phyloP scores from a whole-genome alignment of 2,113 vertebrate species.

The Rhodinocichla rosea region DNA sequence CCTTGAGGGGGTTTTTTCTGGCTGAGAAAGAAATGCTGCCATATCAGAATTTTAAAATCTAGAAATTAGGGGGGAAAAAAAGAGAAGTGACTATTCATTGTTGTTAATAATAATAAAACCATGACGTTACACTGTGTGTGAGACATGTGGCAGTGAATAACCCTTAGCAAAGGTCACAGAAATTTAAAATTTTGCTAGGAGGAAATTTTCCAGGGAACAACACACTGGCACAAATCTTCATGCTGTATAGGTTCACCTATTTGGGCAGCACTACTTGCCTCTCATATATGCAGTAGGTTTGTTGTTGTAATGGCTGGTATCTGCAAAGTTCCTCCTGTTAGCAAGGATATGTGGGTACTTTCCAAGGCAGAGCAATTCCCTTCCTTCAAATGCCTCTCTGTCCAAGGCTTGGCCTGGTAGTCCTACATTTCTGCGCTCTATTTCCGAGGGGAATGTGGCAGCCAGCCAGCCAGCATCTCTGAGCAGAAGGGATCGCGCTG shows the following conservation, averaged over 20 bases:
- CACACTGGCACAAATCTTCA: background rate
- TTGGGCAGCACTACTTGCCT: background rate
- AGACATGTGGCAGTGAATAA: background rate
- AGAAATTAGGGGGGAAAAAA: fast-evolving
- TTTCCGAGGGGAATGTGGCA: background rate
- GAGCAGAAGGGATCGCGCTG: fast-evolving
- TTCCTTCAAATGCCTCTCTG: background rate
- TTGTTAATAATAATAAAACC: background rate
- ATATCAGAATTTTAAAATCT: background rate
- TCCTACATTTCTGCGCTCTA: background rate
- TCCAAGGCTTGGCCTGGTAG: background rate
- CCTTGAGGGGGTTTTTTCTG: background rate
- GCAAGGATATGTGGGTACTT: background rate
- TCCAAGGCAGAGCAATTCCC: background rate
- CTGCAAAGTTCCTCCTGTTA: background rate
- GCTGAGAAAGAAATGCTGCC: background rate
- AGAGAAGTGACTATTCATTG: background rate
- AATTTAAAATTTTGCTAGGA: background rate
- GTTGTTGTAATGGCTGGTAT: background rate
- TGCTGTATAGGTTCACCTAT: background rate
- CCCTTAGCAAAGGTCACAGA: background rate
- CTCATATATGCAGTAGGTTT: background rate
- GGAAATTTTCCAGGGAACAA: background rate
- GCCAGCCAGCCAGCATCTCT: background rate
- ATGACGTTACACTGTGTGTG: background rate